Base-by-base conservation (phyloP, 1,140 invertebrate genomes). In the Mesaphorura yosii region DNA sequence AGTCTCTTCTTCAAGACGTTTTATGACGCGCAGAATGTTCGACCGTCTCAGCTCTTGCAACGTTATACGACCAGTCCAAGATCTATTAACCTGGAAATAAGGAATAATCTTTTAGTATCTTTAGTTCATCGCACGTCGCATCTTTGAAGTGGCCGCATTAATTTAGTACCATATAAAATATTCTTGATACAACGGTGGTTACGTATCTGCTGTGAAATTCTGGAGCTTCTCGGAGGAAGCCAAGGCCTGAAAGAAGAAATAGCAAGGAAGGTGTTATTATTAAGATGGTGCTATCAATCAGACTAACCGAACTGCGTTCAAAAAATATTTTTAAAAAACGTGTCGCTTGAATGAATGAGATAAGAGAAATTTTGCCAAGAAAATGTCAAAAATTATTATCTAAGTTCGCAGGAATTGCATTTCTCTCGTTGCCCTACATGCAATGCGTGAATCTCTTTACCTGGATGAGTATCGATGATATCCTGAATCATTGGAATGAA, bases 401-500 rank as follows among this genome's bases (percentile, higher is more conserved):
- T n/a, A n/a, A n/a, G n/a, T n/a, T n/a, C n/a, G n/a, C n/a, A n/a
- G n/a, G n/a, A n/a, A n/a, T n/a, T n/a, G n/a, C n/a, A n/a, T n/a
- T n/a, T n/a, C n/a, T n/a, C n/a, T n/a, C n/a, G n/a, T n/a, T n/a
- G n/a, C n/a, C n/a, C n/a, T n/a, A n/a, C n/a, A n/a, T n/a, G n/a
- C n/a, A n/a, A n/a, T n/a, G n/a, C n/a, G n/a, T n/a, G n/a, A n/a
- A n/a, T n/a, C n/a, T n/a, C n/a, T n/a, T n/a, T 76, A 40, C 95
- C 95, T 3, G 95, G 94, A 78, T 99, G 94, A n/a, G 93, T 93
- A 67, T 98, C 92, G 22, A 99, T 93, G 1, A 99, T 88, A 73
- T 99, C 96, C 74, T 98, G 88, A 39, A 94, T 83, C 55, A 97
- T 70, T 17, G 88, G 82, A 61, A 93, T 84, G 66, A 98, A 84